Percentiles rank a stretch among this genome's conserved stretches.
phyloP scores from a whole-genome alignment of 35 echinoderm and acorn worm genomes.

The Ptychodera flava region DNA sequence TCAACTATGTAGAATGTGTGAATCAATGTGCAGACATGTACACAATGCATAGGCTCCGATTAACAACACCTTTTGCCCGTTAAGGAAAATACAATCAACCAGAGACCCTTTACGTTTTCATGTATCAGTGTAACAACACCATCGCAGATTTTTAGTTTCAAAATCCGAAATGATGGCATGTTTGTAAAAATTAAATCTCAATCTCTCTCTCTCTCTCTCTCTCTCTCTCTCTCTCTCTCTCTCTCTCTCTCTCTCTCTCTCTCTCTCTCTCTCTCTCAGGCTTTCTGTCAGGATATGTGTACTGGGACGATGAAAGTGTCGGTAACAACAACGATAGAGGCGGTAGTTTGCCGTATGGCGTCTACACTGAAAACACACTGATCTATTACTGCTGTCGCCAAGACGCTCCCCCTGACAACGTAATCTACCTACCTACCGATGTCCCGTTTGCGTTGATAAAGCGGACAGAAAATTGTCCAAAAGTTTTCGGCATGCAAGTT shows the following conservation, averaged over 20 bases:
- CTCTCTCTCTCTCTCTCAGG: slow-evolving; percentile 24
- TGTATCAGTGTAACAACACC: neutral
- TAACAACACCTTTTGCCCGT: too few relatives aligned
- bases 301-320: slow-evolving; percentile 53
- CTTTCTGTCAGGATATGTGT: slow-evolving; percentile 49
- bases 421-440: slow-evolving; percentile 41
- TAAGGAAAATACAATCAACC: too few relatives aligned
- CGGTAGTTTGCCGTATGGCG: slow-evolving; percentile 52
- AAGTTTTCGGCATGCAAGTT: neutral
- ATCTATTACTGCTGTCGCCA: slow-evolving; percentile 75
- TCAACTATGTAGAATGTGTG: too few relatives aligned
- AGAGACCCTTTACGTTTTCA: neutral
- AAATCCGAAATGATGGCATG: neutral
- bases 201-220: neutral
- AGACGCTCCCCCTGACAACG: slow-evolving; percentile 20
- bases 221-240: neutral
- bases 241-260: neutral
- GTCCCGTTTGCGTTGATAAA: slow-evolving; percentile 43
- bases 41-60: too few relatives aligned
- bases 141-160: neutral
- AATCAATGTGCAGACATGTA: too few relatives aligned
- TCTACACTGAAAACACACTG: slow-evolving; percentile 52
- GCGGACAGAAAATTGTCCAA: slow-evolving; percentile 43
- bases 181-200: neutral
- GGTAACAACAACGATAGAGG: slow-evolving; percentile 24